phyloP scores from a whole-genome alignment of 2,888 invertebrate genomes.

The Calliphora vomitoria region DNA sequence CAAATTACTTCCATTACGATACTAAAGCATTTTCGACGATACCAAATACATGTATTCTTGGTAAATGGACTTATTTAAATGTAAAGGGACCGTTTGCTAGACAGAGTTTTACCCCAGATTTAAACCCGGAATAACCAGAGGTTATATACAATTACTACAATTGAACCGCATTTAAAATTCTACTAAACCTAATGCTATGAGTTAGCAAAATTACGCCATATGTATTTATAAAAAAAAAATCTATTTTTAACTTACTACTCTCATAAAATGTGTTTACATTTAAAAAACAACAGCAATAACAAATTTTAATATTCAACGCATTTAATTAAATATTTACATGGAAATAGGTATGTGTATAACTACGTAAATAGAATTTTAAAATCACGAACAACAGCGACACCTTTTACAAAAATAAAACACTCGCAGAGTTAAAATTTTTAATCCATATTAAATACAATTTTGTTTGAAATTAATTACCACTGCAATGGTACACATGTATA shows the following conservation, averaged over 20 bases:
- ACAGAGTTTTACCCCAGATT: too few species aligned
- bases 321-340: slow-evolving; percentile 28
- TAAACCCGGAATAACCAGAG: too few species aligned
- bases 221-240: slow-evolving; percentile 9
- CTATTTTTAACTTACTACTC: slow-evolving; percentile 1
- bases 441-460: slow-evolving; percentile 58
- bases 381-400: slow-evolving; percentile 61
- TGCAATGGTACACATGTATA: slow-evolving; percentile 60
- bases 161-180: background rate
- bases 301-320: slow-evolving; percentile 35
- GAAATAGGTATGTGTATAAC: background rate
- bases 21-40: too few species aligned
- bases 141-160: too few species aligned
- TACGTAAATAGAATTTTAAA: background rate
- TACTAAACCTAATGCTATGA: background rate
- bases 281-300: background rate
- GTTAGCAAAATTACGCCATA: background rate
- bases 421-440: slow-evolving; percentile 29
- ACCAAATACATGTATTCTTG: too few species aligned
- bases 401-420: slow-evolving; percentile 52
- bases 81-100: too few species aligned
- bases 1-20: too few species aligned
- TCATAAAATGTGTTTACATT: background rate
- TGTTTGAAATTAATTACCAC: slow-evolving; percentile 68
- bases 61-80: too few species aligned